Percentiles rank a stretch among this genome's conserved stretches.
phyloP scores from a whole-genome alignment of 2,888 invertebrate genomes.

The Zaprionus lineosus region DNA sequence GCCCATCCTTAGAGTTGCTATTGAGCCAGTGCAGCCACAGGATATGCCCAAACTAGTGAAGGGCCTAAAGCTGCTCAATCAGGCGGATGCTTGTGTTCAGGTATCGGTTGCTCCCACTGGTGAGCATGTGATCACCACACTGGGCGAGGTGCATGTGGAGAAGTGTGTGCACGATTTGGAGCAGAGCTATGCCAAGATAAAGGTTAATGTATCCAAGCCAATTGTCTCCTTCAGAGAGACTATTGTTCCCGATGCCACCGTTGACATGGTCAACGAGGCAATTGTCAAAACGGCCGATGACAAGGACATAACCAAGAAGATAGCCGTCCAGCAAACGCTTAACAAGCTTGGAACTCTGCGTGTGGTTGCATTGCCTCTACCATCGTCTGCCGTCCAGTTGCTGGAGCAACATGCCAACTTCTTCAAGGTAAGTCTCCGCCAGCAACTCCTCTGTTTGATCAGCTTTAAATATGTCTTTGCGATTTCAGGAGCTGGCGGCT shows the following conservation, averaged over 20 bases:
- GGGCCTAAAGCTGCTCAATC: conserved; percentile 93
- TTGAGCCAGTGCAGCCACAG: conserved; percentile 92
- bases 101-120: conserved; percentile 96
- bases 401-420: conserved; percentile 89
- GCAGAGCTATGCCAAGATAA: conserved; percentile 91
- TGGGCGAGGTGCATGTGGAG: conserved; percentile 98
- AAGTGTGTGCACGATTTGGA: conserved; percentile 96
- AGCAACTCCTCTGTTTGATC: no score
- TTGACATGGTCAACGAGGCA: conserved; percentile 93
- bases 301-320: conserved; percentile 84
- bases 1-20: conserved; percentile 96
- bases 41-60: conserved; percentile 89
- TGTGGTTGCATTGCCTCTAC: conserved; percentile 90
- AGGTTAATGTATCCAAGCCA: conserved; percentile 95
- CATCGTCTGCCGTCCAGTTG: conserved; percentile 87
- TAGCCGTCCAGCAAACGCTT: conserved; percentile 86
- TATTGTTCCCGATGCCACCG: conserved; percentile 89
- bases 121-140: conserved; percentile 96
- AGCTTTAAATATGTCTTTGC: not conserved
- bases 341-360: conserved; percentile 89
- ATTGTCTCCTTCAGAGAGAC: conserved; percentile 99
- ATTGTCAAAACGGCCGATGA: conserved; percentile 86
- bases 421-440: conserved; percentile 85
- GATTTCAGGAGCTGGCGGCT: conserved; percentile 63
- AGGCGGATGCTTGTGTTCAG: conserved; percentile 94